A percentile compares a stretch with the other conserved stretches of the same genome.
These are phyloP conservation scores for Rhipidura dahli DNA, from an alignment of 2,113 vertebrate species.

Conservation along the genomic window DNA sequence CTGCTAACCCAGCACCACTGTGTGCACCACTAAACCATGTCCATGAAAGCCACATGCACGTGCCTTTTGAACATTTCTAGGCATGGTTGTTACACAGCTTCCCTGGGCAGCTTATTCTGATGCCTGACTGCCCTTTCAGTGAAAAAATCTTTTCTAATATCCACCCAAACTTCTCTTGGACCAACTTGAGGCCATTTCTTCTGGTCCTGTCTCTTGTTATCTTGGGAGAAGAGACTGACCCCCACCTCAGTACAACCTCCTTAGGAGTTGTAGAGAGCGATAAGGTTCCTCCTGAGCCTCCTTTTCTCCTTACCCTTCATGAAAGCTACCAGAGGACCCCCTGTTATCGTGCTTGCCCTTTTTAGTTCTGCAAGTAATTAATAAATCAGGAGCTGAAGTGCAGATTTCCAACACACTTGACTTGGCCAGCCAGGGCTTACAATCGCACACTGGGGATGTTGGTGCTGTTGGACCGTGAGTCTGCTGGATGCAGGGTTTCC, in stretches of 20 bases:
- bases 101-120: background rate
- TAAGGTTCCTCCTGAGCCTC: background rate
- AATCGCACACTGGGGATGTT: background rate
- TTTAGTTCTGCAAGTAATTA: background rate
- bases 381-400: background rate
- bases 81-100: background rate
- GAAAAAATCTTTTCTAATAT: background rate
- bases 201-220: background rate
- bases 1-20: background rate
- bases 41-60: background rate
- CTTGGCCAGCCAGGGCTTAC: accelerated
- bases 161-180: background rate
- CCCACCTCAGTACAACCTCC: background rate
- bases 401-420: background rate
- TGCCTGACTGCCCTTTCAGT: background rate
- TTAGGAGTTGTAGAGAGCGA: accelerated
- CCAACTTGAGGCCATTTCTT: background rate
- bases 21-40: background rate
- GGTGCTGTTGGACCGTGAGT: accelerated
- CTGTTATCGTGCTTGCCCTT: background rate
- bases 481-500: background rate
- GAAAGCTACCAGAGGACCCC: background rate
- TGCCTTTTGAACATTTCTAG: background rate
- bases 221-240: background rate
- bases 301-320: background rate